These are phyloP conservation scores for Clarias gariepinus DNA, from an alignment of 2,113 vertebrate species.

Conservation along the genomic window DNA sequence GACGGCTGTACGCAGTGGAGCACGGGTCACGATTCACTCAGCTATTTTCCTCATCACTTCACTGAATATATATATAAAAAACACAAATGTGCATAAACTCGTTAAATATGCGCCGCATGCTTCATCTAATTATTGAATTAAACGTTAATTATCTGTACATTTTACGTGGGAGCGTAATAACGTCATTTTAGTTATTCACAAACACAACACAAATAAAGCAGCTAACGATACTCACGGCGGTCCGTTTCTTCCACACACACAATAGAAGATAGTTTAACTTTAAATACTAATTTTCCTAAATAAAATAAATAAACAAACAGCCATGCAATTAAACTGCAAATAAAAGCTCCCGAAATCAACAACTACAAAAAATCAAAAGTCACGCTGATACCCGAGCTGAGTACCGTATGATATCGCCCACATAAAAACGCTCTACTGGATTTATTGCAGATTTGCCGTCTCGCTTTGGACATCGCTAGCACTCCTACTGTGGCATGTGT, in stretches of 20 bases:
- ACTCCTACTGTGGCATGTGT: not conserved
- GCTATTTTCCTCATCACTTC: not conserved
- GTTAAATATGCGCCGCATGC: slow-evolving; percentile 6
- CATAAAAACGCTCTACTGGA: not conserved
- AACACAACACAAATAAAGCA: slow-evolving; percentile 3
- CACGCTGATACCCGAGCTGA: not conserved
- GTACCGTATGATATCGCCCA: not conserved
- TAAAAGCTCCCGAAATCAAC: not conserved
- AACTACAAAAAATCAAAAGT: not conserved
- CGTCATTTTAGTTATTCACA: not conserved
- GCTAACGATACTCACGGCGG: not conserved
- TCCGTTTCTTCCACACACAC: not conserved
- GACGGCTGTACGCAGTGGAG: not conserved
- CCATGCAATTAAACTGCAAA: slow-evolving; percentile 9
- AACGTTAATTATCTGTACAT: not conserved
- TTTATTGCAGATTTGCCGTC: slow-evolving; percentile 22
- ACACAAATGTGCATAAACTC: slow-evolving; percentile 20
- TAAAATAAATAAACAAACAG: not conserved
- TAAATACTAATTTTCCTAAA: not conserved
- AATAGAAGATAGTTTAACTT: not conserved
- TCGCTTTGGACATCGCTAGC: not conserved
- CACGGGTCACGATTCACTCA: not conserved
- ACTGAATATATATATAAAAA: slow-evolving; percentile 27
- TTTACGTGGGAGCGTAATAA: not conserved
- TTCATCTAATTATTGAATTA: not conserved